Evolutionary conservation across 2,888 invertebrate species (phyloP).

Genomic region (Eupeodes latifasciatus): DNA sequence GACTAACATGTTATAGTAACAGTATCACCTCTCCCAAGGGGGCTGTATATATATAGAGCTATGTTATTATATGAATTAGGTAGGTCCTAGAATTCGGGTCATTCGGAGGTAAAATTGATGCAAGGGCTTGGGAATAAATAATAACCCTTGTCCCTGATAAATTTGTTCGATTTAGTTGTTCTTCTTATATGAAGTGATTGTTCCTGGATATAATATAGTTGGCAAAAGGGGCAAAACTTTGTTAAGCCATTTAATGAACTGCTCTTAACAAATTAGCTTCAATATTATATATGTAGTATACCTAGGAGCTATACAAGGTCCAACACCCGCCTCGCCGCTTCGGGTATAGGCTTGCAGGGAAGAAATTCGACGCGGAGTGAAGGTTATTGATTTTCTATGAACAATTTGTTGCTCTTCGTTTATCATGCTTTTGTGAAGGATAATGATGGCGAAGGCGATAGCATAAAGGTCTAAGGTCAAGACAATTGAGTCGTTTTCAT

Average conservation of each 20-base stretch:
- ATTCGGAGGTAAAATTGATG: conserved; percentile 12
- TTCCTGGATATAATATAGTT: conserved; percentile 12
- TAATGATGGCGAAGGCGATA: not conserved
- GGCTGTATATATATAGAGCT: conserved; percentile 14
- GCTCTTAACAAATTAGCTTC: conserved; percentile 68
- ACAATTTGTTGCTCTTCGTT: conserved; percentile 65
- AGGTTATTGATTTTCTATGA: conserved; percentile 60
- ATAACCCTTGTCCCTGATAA: conserved; percentile 56
- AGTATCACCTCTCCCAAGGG: not conserved
- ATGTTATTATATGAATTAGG: conserved; percentile 41
- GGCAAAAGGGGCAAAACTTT: conserved; percentile 20
- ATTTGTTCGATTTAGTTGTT: conserved; percentile 37
- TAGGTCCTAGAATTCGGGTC: conserved; percentile 19
- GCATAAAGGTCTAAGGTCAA: conserved; percentile 15
- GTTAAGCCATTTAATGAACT: conserved; percentile 73
- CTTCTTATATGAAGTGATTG: conserved; percentile 44
- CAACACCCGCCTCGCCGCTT: no score
- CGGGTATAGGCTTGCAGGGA: conserved; percentile 10
- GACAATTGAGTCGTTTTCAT: conserved; percentile 17
- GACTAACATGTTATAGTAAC: not conserved
- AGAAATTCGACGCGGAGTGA: conserved; percentile 62
- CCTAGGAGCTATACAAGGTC: no score
- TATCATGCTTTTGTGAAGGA: not conserved
- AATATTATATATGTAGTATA: not conserved
- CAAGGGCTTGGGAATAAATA: conserved; percentile 28